Evolutionary conservation across 2,888 invertebrate genomes (phyloP).

Genomic region (Ectemnius cavifrons): DNA sequence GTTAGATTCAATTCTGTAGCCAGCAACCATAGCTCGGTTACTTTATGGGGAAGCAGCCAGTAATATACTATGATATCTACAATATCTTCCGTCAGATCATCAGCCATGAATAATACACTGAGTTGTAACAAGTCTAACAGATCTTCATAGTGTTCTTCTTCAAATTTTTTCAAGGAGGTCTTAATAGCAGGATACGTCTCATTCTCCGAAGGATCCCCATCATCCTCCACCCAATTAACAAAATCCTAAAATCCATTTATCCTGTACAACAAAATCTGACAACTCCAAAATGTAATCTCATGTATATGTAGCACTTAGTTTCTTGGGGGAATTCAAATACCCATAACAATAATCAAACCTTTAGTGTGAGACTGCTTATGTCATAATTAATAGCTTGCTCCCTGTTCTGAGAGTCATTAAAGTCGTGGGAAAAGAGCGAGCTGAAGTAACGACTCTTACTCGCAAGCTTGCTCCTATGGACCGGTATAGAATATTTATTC

Average conservation of each 20-base stretch:
- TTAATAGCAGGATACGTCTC: slow-evolving; percentile 47
- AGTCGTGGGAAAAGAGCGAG: slow-evolving; percentile 65
- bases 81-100: slow-evolving; percentile 60
- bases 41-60: slow-evolving; percentile 59
- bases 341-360: slow-evolving; percentile 54
- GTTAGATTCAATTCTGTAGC: slow-evolving; percentile 62
- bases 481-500: slow-evolving; percentile 48
- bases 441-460: slow-evolving; percentile 66
- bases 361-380: slow-evolving; percentile 56
- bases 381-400: slow-evolving; percentile 68
- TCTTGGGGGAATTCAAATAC: too few species aligned
- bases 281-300: not conserved
- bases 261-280: not conserved
- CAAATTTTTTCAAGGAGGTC: slow-evolving; percentile 57
- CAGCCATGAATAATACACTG: slow-evolving; percentile 64
- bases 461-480: slow-evolving; percentile 60
- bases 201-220: slow-evolving; percentile 28
- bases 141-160: slow-evolving; percentile 43
- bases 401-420: slow-evolving; percentile 60
- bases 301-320: not conserved
- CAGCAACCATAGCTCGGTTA: slow-evolving; percentile 64
- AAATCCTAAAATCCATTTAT: slow-evolving; percentile 61
- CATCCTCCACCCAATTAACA: slow-evolving; percentile 65
- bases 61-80: slow-evolving; percentile 59
- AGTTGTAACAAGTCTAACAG: slow-evolving; percentile 65